Conservation (phyloP, 2,888 invertebrate genomes). For the Eudasyphora cyanicolor region DNA sequence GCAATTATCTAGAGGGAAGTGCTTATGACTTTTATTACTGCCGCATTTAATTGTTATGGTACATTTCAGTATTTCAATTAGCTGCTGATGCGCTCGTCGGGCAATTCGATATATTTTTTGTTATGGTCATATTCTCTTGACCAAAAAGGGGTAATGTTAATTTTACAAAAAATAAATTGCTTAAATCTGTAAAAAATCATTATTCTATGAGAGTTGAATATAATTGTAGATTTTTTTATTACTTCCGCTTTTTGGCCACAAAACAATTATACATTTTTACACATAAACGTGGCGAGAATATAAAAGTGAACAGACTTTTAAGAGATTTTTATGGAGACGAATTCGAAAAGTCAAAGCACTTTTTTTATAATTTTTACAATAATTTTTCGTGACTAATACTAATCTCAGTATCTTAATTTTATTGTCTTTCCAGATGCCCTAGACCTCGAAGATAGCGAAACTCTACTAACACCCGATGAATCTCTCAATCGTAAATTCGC, state of each 20-base stretch:
- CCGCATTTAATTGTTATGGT: background rate
- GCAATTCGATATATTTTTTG: background rate
- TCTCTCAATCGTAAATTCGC: slow-evolving; percentile 41
- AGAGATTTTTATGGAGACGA: too few relatives aligned
- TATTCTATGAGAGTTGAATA: background rate
- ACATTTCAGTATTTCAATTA: background rate
- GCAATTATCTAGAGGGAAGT: slow-evolving; percentile 6
- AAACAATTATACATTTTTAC: background rate
- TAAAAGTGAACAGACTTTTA: background rate
- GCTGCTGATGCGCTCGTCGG: background rate
- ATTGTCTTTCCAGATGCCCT: slow-evolving; percentile 13
- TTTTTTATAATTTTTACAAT: too few relatives aligned
- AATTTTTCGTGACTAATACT: too few relatives aligned
- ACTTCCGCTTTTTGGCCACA: background rate
- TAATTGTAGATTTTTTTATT: background rate
- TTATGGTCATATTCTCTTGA: background rate
- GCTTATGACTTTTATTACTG: slow-evolving; percentile 2
- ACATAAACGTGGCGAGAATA: background rate
- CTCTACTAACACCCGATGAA: slow-evolving; percentile 40
- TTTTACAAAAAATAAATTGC: background rate
- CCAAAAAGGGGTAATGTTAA: background rate
- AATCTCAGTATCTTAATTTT: too few relatives aligned
- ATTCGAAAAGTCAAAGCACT: background rate
- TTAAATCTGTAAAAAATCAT: background rate
- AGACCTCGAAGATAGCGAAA: background rate